A percentile compares a stretch with the other conserved stretches of the same genome.
Conservation (phyloP, 2,888 invertebrate genomes). For the Morinoia aosen region DNA sequence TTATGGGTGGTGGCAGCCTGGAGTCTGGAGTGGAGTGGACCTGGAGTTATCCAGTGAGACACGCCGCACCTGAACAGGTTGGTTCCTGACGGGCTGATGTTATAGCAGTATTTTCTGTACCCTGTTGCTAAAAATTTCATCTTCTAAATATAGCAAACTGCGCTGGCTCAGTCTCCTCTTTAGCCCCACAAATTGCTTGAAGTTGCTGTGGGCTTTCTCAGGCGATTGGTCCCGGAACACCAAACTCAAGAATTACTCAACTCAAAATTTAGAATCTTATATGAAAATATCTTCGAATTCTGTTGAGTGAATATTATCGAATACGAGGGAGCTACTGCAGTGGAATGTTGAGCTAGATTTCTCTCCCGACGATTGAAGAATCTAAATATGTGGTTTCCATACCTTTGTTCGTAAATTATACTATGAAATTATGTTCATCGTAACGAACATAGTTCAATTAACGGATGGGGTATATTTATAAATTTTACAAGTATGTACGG, state of each 20-base stretch:
- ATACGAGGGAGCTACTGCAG: not conserved
- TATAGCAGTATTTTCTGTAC: not conserved
- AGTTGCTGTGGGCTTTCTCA: not conserved
- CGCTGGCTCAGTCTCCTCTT: not conserved
- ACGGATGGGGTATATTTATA: too few relatives aligned
- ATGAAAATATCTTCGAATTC: not conserved
- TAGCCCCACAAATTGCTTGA: not conserved
- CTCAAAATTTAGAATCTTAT: not conserved
- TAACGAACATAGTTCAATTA: too few relatives aligned
- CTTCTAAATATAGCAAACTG: not conserved
- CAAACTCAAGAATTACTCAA: not conserved
- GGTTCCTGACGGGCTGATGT: not conserved
- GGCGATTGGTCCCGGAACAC: not conserved
- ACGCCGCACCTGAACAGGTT: slow-evolving; percentile 12
- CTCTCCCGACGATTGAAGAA: not conserved
- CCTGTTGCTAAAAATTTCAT: not conserved
- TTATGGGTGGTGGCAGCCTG: slow-evolving; percentile 20
- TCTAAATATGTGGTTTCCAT: not conserved
- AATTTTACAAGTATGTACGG: too few relatives aligned
- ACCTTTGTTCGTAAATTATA: not conserved
- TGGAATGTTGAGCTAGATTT: not conserved
- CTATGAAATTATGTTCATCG: too few relatives aligned
- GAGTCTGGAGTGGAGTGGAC: slow-evolving; percentile 45
- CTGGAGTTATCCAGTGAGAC: slow-evolving; percentile 45
- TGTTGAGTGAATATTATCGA: not conserved